Conservation (phyloP, 2,888 invertebrate species). For the Troides aeacus region DNA sequence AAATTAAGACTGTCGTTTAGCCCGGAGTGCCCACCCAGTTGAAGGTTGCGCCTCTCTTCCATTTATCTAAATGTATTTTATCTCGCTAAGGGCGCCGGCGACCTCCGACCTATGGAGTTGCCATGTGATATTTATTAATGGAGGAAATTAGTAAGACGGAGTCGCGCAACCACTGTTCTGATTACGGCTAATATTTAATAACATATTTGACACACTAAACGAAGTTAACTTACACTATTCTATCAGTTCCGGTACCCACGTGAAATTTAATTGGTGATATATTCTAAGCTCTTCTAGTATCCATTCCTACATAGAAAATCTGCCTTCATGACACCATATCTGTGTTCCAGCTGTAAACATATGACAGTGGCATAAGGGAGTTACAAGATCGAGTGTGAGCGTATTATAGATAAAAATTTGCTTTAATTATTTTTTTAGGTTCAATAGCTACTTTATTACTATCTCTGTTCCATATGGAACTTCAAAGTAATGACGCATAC, state of each 20-base stretch:
- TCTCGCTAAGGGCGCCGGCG: constrained; percentile 59
- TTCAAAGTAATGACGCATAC: constrained; percentile 72
- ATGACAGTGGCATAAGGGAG: too few relatives aligned
- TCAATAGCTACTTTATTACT: constrained; percentile 44
- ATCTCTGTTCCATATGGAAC: constrained; percentile 48
- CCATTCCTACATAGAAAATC: too few relatives aligned
- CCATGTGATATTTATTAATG: constrained; percentile 32
- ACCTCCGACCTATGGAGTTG: constrained; percentile 51
- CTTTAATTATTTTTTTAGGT: background rate
- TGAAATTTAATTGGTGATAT: too few relatives aligned
- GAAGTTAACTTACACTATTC: too few relatives aligned
- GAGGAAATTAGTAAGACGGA: constrained; percentile 12
- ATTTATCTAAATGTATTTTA: constrained; percentile 79
- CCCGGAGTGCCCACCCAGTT: constrained; percentile 63
- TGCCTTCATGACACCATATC: too few relatives aligned
- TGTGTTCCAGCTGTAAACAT: too few relatives aligned
- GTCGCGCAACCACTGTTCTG: constrained; percentile 11
- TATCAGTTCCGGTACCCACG: too few relatives aligned
- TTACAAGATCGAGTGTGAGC: too few relatives aligned
- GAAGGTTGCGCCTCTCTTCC: constrained; percentile 65
- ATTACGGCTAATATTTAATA: constrained; percentile 19
- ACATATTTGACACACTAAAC: background rate
- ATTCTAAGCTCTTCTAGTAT: too few relatives aligned
- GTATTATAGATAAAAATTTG: too few relatives aligned
- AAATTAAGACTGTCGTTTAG: constrained; percentile 81